phyloP scores from a whole-genome alignment of 2,797 vertebrate genomes.

The Acanthornis magna region DNA sequence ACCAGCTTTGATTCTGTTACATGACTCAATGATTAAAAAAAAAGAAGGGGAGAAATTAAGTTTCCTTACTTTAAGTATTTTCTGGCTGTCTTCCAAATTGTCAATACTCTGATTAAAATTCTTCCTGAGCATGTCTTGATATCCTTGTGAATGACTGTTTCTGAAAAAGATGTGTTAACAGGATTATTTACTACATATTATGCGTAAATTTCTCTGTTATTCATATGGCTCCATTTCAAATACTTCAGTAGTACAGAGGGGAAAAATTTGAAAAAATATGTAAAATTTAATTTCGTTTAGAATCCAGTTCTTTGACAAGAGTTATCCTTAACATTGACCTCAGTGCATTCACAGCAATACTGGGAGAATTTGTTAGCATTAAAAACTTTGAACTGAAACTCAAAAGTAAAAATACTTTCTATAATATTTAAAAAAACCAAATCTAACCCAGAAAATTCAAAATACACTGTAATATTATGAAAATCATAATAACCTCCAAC shows the following conservation, averaged over 20 bases:
- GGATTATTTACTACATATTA: neutral
- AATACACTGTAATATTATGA: neutral
- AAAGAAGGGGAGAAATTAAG: neutral
- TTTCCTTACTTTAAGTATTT: neutral
- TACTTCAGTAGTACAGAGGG: neutral
- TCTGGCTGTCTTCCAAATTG: neutral
- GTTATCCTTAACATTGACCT: neutral
- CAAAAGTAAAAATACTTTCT: neutral
- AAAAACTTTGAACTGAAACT: neutral
- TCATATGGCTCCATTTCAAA: neutral
- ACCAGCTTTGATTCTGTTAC: neutral
- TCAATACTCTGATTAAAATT: neutral
- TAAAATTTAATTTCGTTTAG: neutral
- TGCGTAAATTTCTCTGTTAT: neutral
- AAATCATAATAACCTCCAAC: neutral
- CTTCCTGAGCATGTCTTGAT: neutral
- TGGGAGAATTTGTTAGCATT: neutral
- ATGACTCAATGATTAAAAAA: neutral
- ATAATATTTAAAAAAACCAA: neutral
- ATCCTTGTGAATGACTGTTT: neutral
- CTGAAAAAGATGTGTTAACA: neutral
- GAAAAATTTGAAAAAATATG: neutral
- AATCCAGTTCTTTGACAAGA: neutral
- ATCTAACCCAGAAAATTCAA: neutral
- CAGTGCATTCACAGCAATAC: neutral